A percentile compares a stretch with the other conserved stretches of the same genome.
Evolutionary conservation across 2,113 vertebrate genomes (phyloP).

Genomic region (Natator depressus): DNA sequence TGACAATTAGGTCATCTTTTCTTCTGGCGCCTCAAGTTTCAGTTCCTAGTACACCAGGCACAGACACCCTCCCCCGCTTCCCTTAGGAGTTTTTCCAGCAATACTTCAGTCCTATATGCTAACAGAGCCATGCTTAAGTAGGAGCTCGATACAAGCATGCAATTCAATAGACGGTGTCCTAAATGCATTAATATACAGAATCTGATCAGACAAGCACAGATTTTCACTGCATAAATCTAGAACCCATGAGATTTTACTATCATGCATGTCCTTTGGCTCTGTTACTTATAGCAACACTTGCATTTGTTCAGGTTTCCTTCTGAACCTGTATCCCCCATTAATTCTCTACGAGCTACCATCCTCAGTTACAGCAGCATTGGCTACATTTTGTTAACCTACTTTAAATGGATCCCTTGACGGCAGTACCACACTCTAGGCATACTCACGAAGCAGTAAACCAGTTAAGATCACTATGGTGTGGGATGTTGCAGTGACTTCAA

Average conservation of each 20-base stretch:
- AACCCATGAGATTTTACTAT: neutral
- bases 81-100: neutral
- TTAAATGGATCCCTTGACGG: neutral
- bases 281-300: neutral
- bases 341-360: rapidly evolving
- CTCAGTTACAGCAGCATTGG: neutral
- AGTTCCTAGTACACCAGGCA: rapidly evolving
- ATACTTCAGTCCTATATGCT: rapidly evolving
- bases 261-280: neutral
- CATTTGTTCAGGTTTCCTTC: neutral
- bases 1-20: neutral
- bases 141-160: rapidly evolving
- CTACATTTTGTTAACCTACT: neutral
- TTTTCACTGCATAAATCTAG: rapidly evolving
- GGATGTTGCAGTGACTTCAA: neutral
- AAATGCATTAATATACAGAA: rapidly evolving
- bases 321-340: neutral
- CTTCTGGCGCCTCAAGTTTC: neutral
- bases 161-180: rapidly evolving
- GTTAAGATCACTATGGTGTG: neutral
- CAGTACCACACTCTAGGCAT: neutral
- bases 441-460: neutral
- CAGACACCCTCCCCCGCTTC: neutral
- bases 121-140: neutral
- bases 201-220: neutral